Evolutionary conservation across 2,113 vertebrate genomes (phyloP).

Genomic region (Albula goreensis): DNA sequence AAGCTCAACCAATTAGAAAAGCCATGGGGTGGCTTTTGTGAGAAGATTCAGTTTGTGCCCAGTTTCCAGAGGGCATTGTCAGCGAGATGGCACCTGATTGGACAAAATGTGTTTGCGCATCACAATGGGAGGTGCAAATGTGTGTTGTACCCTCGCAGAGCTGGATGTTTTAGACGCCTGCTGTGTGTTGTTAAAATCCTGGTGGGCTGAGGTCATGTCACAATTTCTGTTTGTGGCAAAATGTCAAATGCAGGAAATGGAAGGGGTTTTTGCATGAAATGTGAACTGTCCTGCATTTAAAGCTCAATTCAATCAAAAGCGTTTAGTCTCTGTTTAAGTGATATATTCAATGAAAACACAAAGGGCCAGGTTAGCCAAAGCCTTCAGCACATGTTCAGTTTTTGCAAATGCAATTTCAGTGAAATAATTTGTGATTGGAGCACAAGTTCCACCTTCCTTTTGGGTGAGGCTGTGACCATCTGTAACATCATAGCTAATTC

Average conservation of each 20-base stretch:
- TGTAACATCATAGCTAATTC: conserved; percentile 41
- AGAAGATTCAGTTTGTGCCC: conserved; percentile 8
- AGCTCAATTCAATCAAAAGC: too few species aligned
- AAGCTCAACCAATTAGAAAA: conserved; percentile 33
- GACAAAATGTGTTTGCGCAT: not conserved
- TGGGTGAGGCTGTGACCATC: conserved; percentile 5
- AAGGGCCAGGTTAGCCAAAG: too few species aligned
- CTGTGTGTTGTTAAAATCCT: too few species aligned
- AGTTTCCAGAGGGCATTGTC: conserved; percentile 38
- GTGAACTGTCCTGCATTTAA: too few species aligned
- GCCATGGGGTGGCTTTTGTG: conserved; percentile 34
- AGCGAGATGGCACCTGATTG: too few species aligned
- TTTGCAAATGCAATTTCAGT: not conserved
- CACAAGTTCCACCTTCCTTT: conserved; percentile 16
- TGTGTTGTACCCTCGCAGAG: too few species aligned
- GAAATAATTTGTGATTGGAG: not conserved
- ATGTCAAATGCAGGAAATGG: too few species aligned
- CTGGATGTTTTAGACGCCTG: too few species aligned
- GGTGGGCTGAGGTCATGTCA: not conserved
- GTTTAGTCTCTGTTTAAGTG: too few species aligned
- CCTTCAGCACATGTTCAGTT: not conserved
- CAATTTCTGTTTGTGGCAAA: not conserved
- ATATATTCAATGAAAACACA: too few species aligned
- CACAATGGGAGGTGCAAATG: not conserved
- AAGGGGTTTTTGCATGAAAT: too few species aligned